Evolutionary conservation across 2,888 invertebrate genomes (phyloP).

Genomic region (Phorcus lineatus): DNA sequence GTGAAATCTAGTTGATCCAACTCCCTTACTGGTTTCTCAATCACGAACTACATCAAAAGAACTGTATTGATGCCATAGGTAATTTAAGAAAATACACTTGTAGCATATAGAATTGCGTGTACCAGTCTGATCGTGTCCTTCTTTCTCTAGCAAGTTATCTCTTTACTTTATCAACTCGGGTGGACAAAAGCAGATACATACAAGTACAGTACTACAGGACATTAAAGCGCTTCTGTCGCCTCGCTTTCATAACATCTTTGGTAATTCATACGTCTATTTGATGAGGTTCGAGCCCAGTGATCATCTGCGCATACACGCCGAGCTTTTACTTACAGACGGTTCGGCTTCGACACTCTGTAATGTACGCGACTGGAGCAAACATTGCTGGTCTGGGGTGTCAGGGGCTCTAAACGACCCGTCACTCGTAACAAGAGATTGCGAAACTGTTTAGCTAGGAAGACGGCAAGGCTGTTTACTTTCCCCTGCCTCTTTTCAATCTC

Average conservation of each 20-base stretch:
- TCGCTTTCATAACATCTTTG: too few species aligned
- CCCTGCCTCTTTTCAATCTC: conserved; percentile 4
- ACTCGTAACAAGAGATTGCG: conserved; percentile 8
- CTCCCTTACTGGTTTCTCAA: background rate
- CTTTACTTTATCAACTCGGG: background rate
- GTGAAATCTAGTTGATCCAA: background rate
- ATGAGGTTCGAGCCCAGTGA: background rate
- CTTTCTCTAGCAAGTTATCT: background rate
- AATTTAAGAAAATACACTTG: conserved; percentile 6
- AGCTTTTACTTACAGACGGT: background rate
- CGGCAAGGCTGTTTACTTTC: conserved; percentile 13
- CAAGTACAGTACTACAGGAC: background rate
- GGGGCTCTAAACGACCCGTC: background rate
- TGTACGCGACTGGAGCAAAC: background rate
- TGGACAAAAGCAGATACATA: background rate
- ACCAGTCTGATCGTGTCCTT: background rate
- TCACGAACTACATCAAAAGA: background rate
- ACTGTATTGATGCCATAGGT: background rate
- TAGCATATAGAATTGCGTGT: conserved; percentile 11
- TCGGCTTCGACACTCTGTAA: background rate
- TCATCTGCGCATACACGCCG: background rate
- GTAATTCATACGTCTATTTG: too few species aligned
- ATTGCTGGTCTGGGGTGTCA: background rate
- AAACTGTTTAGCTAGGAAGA: conserved; percentile 9
- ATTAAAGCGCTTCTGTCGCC: too few species aligned